Evolutionary conservation across 2,113 vertebrate species (phyloP), one percentile per base, ranked within the genome.

Genomic region (Anguilla rostrata): DNA sequence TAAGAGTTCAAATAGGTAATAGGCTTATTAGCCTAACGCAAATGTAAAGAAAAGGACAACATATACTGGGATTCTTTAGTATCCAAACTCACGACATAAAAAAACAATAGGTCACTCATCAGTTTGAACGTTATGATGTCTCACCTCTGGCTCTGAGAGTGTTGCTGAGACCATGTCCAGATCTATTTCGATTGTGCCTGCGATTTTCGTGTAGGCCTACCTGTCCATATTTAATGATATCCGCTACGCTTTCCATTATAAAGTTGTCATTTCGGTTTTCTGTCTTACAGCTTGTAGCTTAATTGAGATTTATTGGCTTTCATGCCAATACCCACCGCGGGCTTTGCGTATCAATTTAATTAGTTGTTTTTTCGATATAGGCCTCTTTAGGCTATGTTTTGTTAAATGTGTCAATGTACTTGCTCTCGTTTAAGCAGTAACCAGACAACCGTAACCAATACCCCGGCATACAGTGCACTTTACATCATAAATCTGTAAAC

Each of bases 101-200:
- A 46, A 46, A 46, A 46, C 43, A 46, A 4, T 46, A 46, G 43
- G 43, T 46, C 49, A 53, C 49, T 53, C 7, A 66, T 66, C 18
- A 20, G 60, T 26, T 66, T 66, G 41, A 29, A 20, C 14, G 29
- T 0, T 41, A 22, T 60, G 46, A 18, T 29, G 5, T 46, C 89
- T 82, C 90, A 95, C 95, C 95, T 91, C 89, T 89, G 85, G 83
- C 93, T 90, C 90, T 90, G 85, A 95, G 92, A 81, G 89, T 86
- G 34, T 78, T 57, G 78, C 60, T 83, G 84, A 91, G 75, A 41
- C 29, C 81, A 0, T 49, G 84, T 83, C 90, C 90, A 60, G 89
- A 86, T 63, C 84, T 91, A 81, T 91, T 92, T 15, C 88, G 90
- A 0, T 82, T 83, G 0, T 82, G 83, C 75, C 85, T 78, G 66